Evolutionary conservation across 2,888 invertebrate genomes (phyloP).

Genomic region (Tethea ocularis): DNA sequence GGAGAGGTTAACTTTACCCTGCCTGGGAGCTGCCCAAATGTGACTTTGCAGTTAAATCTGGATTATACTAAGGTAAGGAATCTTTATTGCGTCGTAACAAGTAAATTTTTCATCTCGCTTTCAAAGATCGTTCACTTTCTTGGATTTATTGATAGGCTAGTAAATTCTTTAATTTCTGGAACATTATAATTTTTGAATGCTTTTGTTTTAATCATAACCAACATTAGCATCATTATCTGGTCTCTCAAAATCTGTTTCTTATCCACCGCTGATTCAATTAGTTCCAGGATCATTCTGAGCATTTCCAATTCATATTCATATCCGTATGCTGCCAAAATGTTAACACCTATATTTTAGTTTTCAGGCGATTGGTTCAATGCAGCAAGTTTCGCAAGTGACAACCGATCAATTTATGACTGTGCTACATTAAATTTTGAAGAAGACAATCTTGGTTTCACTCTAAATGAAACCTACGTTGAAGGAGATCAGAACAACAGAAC

Average conservation of each 20-base stretch:
- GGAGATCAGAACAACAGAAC: conserved; percentile 63
- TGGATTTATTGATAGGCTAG: no score
- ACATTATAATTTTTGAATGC: no score
- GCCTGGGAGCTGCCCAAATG: conserved; percentile 66
- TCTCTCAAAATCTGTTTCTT: no score
- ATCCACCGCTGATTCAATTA: no score
- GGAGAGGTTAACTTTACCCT: conserved; percentile 61
- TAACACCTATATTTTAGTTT: conserved; percentile 51
- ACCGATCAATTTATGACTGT: conserved; percentile 66
- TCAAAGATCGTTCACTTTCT: not conserved
- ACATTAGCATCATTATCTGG: no score
- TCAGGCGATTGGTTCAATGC: conserved; percentile 77
- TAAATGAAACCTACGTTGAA: conserved; percentile 69
- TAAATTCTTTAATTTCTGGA: no score
- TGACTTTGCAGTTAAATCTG: conserved; percentile 69
- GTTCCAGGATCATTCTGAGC: no score
- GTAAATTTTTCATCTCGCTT: not conserved
- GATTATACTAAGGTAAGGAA: conserved; percentile 67
- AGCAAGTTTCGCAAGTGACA: conserved; percentile 72
- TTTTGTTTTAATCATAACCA: no score
- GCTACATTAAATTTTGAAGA: conserved; percentile 71
- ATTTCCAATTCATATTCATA: no score
- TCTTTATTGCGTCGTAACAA: not conserved
- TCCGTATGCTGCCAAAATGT: not conserved
- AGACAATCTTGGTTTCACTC: conserved; percentile 71